A percentile compares a stretch with the other conserved stretches of the same genome.
phyloP scores from a whole-genome alignment of 2,888 invertebrate genomes.

The Arrhopalites spinosus region DNA sequence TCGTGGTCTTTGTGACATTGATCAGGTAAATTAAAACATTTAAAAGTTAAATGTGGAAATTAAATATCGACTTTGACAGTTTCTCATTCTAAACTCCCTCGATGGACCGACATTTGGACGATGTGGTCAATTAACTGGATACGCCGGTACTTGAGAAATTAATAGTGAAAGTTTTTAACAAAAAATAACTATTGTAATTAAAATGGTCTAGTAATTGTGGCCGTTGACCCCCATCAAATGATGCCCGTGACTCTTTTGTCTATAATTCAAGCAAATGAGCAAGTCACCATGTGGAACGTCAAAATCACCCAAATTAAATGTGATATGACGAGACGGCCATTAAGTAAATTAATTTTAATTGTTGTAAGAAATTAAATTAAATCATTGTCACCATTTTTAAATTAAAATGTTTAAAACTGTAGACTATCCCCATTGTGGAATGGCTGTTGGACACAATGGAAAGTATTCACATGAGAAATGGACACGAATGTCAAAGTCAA shows the following conservation, averaged over 20 bases:
- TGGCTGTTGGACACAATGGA: conserved; percentile 16
- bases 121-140: conserved; percentile 59
- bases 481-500: not conserved
- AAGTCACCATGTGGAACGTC: conserved; percentile 59
- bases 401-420: too few relatives aligned
- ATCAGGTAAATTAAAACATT: too few relatives aligned
- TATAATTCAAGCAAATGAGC: conserved; percentile 58
- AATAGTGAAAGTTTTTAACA: too few relatives aligned
- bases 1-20: too few relatives aligned
- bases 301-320: conserved; percentile 58
- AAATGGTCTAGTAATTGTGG: conserved; percentile 59
- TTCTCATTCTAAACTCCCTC: conserved; percentile 58
- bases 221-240: conserved; percentile 58
- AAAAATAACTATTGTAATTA: too few relatives aligned
- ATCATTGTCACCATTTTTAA: too few relatives aligned
- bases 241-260: conserved; percentile 59
- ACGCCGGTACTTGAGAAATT: conserved; percentile 59
- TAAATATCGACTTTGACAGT: too few relatives aligned
- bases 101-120: conserved; percentile 59
- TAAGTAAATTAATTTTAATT: conserved; percentile 7
- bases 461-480: not conserved
- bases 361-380: too few relatives aligned
- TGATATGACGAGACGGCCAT: conserved; percentile 42
- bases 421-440: conserved; percentile 53
- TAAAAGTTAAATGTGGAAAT: too few relatives aligned